Evolutionary conservation across 2,113 vertebrate genomes (phyloP).

Genomic region (Bettongia penicillata): DNA sequence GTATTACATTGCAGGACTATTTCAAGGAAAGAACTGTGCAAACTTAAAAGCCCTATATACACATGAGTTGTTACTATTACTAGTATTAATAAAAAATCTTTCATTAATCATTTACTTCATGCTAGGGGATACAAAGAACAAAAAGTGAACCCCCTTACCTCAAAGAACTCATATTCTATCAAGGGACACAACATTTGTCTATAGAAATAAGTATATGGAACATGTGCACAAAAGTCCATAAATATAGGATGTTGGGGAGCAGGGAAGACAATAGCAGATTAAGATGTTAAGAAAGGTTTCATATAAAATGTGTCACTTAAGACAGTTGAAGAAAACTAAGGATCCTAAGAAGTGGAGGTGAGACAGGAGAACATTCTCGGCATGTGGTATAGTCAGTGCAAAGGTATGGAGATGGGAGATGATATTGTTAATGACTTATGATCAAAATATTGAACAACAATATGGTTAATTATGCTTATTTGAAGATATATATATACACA

Average conservation of each 20-base stretch:
- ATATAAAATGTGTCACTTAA: background rate
- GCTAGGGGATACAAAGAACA: background rate
- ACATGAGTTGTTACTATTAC: background rate
- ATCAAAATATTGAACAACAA: no score
- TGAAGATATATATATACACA: background rate
- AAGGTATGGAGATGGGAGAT: no score
- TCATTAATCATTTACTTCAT: background rate
- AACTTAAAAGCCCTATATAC: background rate
- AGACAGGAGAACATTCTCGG: no score
- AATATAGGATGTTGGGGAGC: background rate
- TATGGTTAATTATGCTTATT: no score
- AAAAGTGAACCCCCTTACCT: background rate
- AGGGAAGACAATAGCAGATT: background rate
- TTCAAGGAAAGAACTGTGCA: background rate
- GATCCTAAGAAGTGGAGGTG: no score
- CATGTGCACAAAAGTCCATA: background rate
- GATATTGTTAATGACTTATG: no score
- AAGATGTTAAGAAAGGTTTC: background rate
- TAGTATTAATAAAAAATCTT: background rate
- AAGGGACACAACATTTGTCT: background rate
- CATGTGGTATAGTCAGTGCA: no score
- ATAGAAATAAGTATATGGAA: background rate
- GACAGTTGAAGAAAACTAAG: no score
- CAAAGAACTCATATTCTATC: background rate
- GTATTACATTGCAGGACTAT: background rate